phyloP scores from a whole-genome alignment of 2,113 vertebrate genomes.

The Sceloporus undulatus region DNA sequence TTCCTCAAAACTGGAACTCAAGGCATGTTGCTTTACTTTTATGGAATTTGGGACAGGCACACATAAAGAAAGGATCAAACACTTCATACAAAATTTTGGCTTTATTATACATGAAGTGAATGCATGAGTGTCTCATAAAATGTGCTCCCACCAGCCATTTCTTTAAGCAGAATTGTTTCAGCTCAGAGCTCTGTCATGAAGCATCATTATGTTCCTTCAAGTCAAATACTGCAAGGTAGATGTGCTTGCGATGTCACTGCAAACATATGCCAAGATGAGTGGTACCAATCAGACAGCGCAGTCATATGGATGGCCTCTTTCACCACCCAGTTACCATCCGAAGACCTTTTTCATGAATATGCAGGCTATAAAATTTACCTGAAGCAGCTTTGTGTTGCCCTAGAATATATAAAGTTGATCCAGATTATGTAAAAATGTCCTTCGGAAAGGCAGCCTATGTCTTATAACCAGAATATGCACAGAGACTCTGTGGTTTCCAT shows the following conservation, averaged over 20 bases:
- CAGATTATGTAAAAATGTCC: not conserved
- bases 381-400: not conserved
- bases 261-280: not conserved
- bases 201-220: not conserved
- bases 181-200: not conserved
- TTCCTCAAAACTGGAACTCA: no score
- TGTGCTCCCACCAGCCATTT: not conserved
- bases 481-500: constrained; percentile 48
- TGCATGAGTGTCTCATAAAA: not conserved
- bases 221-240: not conserved
- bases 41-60: not conserved
- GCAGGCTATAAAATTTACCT: constrained; percentile 4
- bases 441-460: constrained; percentile 28
- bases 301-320: not conserved
- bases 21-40: not conserved
- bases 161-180: not conserved
- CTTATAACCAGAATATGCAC: not conserved
- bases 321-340: not conserved
- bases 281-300: not conserved
- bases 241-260: not conserved
- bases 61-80: not conserved
- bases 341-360: not conserved
- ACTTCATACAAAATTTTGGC: not conserved
- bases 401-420: not conserved
- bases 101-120: not conserved